Evolutionary conservation across 1,140 invertebrate genomes (phyloP).

Genomic region (Ganaspis sp.): DNA sequence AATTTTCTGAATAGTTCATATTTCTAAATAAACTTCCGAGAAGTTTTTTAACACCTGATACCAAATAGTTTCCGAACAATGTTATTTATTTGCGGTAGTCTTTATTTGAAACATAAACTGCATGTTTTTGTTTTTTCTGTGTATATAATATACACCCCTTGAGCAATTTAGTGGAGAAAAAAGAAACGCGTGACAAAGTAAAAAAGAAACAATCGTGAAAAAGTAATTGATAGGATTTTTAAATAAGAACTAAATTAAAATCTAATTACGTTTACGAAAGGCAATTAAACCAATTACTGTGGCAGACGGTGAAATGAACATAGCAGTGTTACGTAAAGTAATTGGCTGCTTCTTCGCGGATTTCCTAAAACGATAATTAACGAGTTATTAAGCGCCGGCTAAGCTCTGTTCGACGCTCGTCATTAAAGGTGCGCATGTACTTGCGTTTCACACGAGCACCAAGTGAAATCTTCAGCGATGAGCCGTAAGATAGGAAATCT

Average conservation of each 20-base stretch:
- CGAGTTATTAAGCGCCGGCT: conserved; percentile 75
- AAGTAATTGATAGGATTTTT: conserved; percentile 1
- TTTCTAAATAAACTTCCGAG: too few relatives aligned
- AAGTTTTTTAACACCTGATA: too few relatives aligned
- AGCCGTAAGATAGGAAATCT: conserved; percentile 41
- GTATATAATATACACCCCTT: too few relatives aligned
- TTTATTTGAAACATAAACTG: too few relatives aligned
- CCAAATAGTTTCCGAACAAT: too few relatives aligned
- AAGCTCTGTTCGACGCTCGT: conserved; percentile 53
- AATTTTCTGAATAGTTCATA: too few relatives aligned
- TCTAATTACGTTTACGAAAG: conserved; percentile 56
- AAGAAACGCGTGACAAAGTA: background rate
- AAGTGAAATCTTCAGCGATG: conserved; percentile 49
- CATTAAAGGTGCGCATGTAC: conserved; percentile 49
- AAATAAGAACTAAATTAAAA: conserved; percentile 1
- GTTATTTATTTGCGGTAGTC: too few relatives aligned
- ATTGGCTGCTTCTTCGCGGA: conserved; percentile 70
- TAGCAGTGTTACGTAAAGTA: conserved; percentile 72
- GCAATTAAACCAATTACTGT: conserved; percentile 76
- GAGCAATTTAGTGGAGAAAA: too few relatives aligned
- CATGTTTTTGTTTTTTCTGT: too few relatives aligned
- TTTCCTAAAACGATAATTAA: conserved; percentile 78
- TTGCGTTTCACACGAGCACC: conserved; percentile 47
- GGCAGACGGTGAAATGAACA: conserved; percentile 69
- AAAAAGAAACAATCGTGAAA: background rate